These are phyloP conservation scores for Fragariocoptes setiger DNA, from an alignment of 1,140 invertebrate genomes.

Conservation along the genomic window DNA sequence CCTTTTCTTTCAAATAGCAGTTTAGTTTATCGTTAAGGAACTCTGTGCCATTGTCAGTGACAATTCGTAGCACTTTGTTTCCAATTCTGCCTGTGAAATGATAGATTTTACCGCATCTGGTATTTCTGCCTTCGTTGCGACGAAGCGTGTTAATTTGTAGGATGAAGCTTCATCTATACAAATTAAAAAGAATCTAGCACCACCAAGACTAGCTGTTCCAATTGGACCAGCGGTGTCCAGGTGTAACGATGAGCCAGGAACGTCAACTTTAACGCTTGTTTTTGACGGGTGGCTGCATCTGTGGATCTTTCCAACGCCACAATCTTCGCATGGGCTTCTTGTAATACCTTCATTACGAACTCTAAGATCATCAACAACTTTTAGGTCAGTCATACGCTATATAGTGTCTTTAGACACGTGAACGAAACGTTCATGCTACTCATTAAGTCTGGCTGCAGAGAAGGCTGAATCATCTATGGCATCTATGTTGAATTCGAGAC, in stretches of 20 bases:
- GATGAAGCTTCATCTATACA: slow-evolving; percentile 4
- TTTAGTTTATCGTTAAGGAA: slow-evolving; percentile 4
- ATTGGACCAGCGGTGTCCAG: slow-evolving; percentile 3
- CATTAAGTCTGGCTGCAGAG: background rate
- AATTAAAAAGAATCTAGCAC: slow-evolving; percentile 4
- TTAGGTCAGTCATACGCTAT: background rate
- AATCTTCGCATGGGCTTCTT: background rate
- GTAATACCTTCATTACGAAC: background rate
- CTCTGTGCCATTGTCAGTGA: slow-evolving; percentile 7
- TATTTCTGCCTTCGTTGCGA: slow-evolving; percentile 5
- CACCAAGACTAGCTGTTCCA: slow-evolving; percentile 1
- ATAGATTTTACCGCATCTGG: slow-evolving; percentile 1
- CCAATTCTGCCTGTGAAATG: slow-evolving; percentile 1
- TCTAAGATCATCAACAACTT: background rate
- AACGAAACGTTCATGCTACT: background rate
- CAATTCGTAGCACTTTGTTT: background rate
- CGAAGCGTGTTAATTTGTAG: slow-evolving; percentile 2
- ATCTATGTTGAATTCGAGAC: background rate
- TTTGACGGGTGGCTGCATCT: background rate
- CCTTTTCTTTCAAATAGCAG: slow-evolving; percentile 1
- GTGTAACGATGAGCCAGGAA: background rate
- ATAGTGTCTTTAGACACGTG: background rate
- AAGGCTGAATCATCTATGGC: background rate
- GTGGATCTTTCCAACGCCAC: background rate
- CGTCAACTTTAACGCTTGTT: background rate